These are phyloP conservation scores for Hippocampus guttulatus DNA, from an alignment of 2,113 vertebrate species.

Conservation along the genomic window DNA sequence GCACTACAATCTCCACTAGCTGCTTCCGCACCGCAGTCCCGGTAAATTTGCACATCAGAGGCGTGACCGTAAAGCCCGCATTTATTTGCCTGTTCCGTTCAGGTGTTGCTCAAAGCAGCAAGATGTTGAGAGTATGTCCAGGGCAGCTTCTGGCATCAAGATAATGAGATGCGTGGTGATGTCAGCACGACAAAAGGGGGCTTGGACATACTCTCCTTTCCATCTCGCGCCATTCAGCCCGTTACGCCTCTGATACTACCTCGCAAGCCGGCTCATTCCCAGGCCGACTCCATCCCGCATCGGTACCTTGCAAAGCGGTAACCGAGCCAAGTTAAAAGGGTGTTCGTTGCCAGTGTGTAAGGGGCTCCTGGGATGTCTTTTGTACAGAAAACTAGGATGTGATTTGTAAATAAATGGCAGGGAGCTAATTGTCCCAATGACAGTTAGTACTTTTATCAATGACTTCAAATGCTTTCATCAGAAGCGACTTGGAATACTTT, in stretches of 20 bases:
- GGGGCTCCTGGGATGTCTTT: background rate
- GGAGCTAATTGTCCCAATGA: background rate
- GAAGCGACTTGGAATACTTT: background rate
- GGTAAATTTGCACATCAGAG: background rate
- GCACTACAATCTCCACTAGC: background rate
- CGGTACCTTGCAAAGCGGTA: background rate
- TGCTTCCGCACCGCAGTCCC: background rate
- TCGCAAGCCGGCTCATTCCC: background rate
- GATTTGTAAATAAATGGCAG: constrained; percentile 4
- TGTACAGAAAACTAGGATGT: background rate
- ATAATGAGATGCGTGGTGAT: background rate
- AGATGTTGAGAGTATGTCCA: background rate
- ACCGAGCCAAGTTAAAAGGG: background rate
- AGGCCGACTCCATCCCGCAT: background rate
- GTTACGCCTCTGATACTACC: background rate
- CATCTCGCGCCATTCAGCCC: background rate
- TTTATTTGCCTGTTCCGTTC: background rate
- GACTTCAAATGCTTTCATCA: background rate
- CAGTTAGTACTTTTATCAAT: background rate
- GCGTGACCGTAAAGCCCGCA: background rate
- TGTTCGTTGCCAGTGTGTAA: background rate
- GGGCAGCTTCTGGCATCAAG: background rate
- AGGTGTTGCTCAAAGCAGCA: background rate
- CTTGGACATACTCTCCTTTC: background rate
- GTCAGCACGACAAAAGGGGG: background rate